Evolutionary conservation across 2,888 invertebrate species (phyloP), one percentile per base, ranked within the genome.

Genomic region (Lypha dubia): DNA sequence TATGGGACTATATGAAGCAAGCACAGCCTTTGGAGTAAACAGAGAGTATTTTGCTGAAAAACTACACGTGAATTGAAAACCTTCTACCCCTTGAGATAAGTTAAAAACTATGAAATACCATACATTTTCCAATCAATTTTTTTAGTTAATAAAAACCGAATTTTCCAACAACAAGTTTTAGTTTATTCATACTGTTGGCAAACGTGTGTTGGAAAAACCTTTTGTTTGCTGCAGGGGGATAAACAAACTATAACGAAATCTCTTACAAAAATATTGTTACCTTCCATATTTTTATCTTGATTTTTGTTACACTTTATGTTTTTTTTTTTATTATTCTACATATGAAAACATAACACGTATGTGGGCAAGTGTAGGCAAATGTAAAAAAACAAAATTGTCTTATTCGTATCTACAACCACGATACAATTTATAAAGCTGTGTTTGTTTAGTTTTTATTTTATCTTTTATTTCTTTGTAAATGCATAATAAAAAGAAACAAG

Each of bases 201-300:
- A n/a, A n/a, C n/a, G n/a, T n/a, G n/a, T n/a, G n/a, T n/a, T n/a
- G n/a, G n/a, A n/a, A n/a, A n/a, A n/a, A n/a, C n/a, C n/a, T n/a
- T 15, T 4, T 38, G 49, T 65, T 35, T n/a, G 73, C 73, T 44
- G 67, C 15, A 53, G 62, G 76, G 73, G 24, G 56, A 56, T 9
- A 65, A 76, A 49, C 49, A 75, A 79, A 79, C 46, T 63, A 70
- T 63, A 63, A 74, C 49, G 70, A 70, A 70, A 62, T 49, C 35
- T 76, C 67, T 58, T 11, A 35, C 8, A 76, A 67, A 67, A 67
- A 56, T n/a, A 65, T 15, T 56, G 22, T 46, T 56, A 51, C 35
- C 8, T 38, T 32, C 22, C 22, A 46, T 76, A 3, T 58, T 15
- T n/a, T 22, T 41, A 44, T 46, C n/a, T 58, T 13, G 17, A 67